phyloP scores from a whole-genome alignment of 2,797 vertebrate genomes.

The Sebastes hopkinsi region DNA sequence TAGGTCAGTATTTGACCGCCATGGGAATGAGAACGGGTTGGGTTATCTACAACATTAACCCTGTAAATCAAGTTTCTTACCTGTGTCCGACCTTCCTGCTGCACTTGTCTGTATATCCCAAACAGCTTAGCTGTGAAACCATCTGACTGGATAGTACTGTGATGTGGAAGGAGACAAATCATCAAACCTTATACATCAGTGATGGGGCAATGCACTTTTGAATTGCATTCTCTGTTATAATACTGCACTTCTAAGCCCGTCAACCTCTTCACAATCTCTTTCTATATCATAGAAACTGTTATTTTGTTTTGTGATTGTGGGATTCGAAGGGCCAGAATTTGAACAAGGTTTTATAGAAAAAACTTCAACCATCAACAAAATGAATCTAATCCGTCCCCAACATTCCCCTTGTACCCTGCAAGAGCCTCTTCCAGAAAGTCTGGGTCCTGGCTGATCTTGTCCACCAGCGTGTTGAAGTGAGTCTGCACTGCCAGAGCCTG shows the following conservation, averaged over 20 bases:
- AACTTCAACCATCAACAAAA: background rate
- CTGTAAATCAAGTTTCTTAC: constrained; percentile 59
- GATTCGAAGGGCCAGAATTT: background rate
- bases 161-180: background rate
- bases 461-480: constrained; percentile 88
- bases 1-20: too few species aligned
- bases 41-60: too few species aligned
- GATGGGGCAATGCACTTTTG: too few species aligned
- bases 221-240: too few species aligned
- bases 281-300: too few species aligned
- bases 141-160: constrained; percentile 87
- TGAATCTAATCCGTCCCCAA: too few species aligned
- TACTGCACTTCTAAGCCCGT: too few species aligned
- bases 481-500: constrained; percentile 87
- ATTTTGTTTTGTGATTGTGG: too few species aligned
- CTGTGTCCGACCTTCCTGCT: constrained; percentile 84
- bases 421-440: constrained; percentile 85
- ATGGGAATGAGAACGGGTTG: too few species aligned
- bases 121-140: constrained; percentile 87
- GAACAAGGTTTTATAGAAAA: background rate
- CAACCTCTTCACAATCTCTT: too few species aligned
- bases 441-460: constrained; percentile 85
- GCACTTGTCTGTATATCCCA: constrained; percentile 83
- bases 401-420: constrained; percentile 77
- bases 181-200: background rate